These are phyloP conservation scores for Halichondria panicea DNA, from an alignment of 37 sponge, comb jelly and placozoan genomes.

Conservation along the genomic window DNA sequence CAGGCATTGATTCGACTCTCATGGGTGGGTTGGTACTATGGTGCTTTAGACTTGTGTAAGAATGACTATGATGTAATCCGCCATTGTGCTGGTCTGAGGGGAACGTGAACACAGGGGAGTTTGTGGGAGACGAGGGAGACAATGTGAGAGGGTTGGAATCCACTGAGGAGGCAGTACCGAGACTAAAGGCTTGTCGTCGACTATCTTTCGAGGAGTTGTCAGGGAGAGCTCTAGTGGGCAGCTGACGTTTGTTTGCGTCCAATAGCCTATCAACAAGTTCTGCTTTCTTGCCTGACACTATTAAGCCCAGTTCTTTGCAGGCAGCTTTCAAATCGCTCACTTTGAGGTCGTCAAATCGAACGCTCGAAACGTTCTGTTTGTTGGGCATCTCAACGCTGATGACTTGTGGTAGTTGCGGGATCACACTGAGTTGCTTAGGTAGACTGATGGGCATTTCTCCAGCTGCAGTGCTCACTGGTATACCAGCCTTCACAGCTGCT, in stretches of 20 bases:
- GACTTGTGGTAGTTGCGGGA: conserved; percentile 32
- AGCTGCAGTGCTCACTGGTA: not conserved
- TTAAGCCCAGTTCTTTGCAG: conserved; percentile 74
- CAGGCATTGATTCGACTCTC: not conserved
- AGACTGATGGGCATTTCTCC: not conserved
- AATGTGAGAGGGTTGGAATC: conserved; percentile 23
- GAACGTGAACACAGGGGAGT: conserved; percentile 60
- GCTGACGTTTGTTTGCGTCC: conserved; percentile 70
- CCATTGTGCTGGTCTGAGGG: conserved; percentile 18
- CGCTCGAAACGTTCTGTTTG: conserved; percentile 18
- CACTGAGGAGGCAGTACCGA: conserved; percentile 5
- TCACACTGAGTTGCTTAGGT: not conserved
- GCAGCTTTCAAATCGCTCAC: conserved; percentile 72
- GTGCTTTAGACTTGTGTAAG: not conserved
- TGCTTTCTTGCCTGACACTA: conserved; percentile 88
- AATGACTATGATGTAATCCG: not conserved
- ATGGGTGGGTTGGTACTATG: not conserved
- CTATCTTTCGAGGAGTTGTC: conserved; percentile 24
- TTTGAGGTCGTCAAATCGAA: conserved; percentile 75
- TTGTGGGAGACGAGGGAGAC: conserved; percentile 32
- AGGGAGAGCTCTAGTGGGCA: conserved; percentile 56
- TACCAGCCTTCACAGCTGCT: conserved; percentile 7
- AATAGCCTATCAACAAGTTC: conserved; percentile 76
- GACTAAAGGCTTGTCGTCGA: conserved; percentile 11
- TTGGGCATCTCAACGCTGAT: conserved; percentile 58